Evolutionary conservation across 53 echinoderm and acorn worm genomes (phyloP).

Genomic region (Echinometra lucunter): DNA sequence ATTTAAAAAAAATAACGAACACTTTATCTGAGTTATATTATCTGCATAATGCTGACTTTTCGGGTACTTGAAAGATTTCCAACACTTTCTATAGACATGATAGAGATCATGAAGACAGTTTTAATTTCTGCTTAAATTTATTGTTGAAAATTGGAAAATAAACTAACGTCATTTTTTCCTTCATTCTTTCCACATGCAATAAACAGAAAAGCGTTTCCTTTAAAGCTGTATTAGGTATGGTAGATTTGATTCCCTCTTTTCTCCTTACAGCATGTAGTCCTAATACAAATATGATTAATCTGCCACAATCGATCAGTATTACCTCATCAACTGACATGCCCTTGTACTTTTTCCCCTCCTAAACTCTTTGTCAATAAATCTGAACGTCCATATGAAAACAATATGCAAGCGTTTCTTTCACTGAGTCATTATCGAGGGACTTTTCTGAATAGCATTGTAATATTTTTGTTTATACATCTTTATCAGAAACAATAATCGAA

Average conservation of each 20-base stretch:
- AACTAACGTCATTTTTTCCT: not conserved
- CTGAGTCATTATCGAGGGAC: not conserved
- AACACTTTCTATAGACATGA: not conserved
- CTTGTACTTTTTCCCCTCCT: slow-evolving; percentile 13
- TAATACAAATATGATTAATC: not conserved
- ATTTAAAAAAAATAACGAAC: not conserved
- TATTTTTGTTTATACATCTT: not conserved
- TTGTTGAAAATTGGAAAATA: too few species aligned
- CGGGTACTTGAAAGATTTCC: not conserved
- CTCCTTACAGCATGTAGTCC: not conserved
- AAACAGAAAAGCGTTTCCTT: too few species aligned
- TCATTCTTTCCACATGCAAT: not conserved
- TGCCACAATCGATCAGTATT: slow-evolving; percentile 9
- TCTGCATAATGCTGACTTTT: not conserved
- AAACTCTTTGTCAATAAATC: not conserved
- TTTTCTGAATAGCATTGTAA: not conserved
- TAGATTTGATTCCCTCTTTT: not conserved
- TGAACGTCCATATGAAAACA: not conserved
- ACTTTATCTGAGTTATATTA: not conserved
- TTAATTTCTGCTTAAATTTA: not conserved
- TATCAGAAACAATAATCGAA: not conserved
- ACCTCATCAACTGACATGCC: not conserved
- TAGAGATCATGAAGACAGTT: not conserved
- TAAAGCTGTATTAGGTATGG: not conserved
- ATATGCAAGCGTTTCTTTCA: not conserved